A percentile compares a stretch with the other conserved stretches of the same genome.
phyloP scores from a whole-genome alignment of 2,797 vertebrate genomes.

The Danio choprae region DNA sequence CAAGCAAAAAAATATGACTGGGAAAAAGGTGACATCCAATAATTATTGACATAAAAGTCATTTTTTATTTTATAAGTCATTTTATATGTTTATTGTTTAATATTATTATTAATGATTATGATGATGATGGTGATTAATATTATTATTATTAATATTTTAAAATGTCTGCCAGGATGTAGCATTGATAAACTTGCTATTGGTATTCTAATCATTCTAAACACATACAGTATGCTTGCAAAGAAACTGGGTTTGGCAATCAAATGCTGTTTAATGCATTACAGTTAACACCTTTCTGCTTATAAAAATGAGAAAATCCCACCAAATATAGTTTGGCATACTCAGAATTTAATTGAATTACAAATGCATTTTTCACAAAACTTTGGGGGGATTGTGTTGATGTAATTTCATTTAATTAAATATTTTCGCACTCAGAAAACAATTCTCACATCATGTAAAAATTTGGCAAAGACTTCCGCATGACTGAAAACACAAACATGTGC shows the following conservation, averaged over 20 bases:
- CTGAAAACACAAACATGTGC: slow-evolving; percentile 65
- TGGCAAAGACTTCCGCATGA: slow-evolving; percentile 47
- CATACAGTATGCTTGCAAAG: not conserved
- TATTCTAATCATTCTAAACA: too few relatives aligned
- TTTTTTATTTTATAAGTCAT: too few relatives aligned
- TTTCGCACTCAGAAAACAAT: slow-evolving; percentile 46
- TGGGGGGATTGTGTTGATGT: not conserved
- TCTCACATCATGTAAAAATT: slow-evolving; percentile 35
- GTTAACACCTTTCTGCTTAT: slow-evolving; percentile 1
- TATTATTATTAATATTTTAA: too few relatives aligned
- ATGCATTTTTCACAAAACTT: not conserved
- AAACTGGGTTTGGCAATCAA: not conserved
- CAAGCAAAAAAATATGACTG: too few relatives aligned
- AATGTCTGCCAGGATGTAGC: too few relatives aligned
- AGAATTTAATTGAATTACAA: not conserved
- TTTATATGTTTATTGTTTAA: too few relatives aligned
- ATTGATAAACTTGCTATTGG: too few relatives aligned
- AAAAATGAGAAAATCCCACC: not conserved
- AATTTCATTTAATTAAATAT: not conserved
- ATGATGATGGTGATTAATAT: too few relatives aligned
- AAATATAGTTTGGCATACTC: not conserved
- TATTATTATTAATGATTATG: too few relatives aligned
- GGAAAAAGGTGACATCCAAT: too few relatives aligned
- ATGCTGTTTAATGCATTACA: not conserved
- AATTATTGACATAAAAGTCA: too few relatives aligned